Base-by-base conservation (phyloP, 2,888 invertebrate species). In the Drosophila subquinaria region DNA sequence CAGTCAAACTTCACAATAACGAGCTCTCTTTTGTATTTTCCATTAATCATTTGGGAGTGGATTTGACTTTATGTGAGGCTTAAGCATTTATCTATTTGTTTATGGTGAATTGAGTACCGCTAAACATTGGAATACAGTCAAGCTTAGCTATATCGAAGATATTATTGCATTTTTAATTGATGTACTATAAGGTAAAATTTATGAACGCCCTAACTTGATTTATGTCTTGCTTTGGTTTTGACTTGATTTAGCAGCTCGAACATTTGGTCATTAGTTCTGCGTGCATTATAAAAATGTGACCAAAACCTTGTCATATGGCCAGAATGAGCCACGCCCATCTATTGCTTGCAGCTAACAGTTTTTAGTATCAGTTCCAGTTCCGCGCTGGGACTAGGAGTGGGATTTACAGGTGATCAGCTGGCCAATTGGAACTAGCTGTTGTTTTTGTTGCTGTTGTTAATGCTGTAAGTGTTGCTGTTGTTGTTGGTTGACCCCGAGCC, bases 271-370 rank as follows among this genome's bases (percentile, higher is more conserved):
- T 55, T 13, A 30, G 20, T 20, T 33, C 20, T 8, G n/a, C 15
- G 9, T 8, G 17, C 47, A 35, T 51, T 35, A n/a, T 20, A 33
- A 30, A 57, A 65, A 52, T 35, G 56, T 63, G 59, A 66, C 69
- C 77, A 76, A 79, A 76, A 73, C 73, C 69, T 76, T 76, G 79
- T 79, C 76, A 47, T 66, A 63, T 50, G 50, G 4, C 57, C 52
- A 80, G 88, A 82, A 84, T 82, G 87, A 48, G 69, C 59, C 76
- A 79, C 78, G 69, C 80, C 74, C 65, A 45, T 10, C 15, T 20
- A 2, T n/a, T 11, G 27, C 38, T 4, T 23, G 3, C 30, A 23
- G 45, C 45, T 23, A 35, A 20, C 43, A 43, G 60, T 48, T 23
- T 15, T 20, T 30, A 61, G 43, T 64, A 68, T 35, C 72, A 69